A percentile compares a stretch with the other conserved stretches of the same genome.
Conservation (phyloP, 92 coral and sea anemone species). For the Umimayanthus kanabou region DNA sequence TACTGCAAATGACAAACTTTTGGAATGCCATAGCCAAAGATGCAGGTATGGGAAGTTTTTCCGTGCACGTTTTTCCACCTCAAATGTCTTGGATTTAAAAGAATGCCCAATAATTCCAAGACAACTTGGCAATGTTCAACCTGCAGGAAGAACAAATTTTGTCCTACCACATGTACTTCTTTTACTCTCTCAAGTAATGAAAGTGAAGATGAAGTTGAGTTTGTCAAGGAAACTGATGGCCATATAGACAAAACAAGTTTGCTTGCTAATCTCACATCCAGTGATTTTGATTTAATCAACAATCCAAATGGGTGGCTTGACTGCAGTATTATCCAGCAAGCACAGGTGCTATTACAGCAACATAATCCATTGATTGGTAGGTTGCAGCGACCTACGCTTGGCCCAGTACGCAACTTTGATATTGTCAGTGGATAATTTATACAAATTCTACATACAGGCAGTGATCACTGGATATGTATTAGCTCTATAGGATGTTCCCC, state of each 20-base stretch:
- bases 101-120: slow-evolving; percentile 57
- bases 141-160: slow-evolving; percentile 34
- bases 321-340: slow-evolving; percentile 49
- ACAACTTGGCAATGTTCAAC: slow-evolving; percentile 58
- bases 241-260: slow-evolving; percentile 26
- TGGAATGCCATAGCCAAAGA: slow-evolving; percentile 53
- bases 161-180: slow-evolving; percentile 53
- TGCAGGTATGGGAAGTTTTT: slow-evolving; percentile 50
- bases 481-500: slow-evolving; percentile 16
- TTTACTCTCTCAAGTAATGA: slow-evolving; percentile 14
- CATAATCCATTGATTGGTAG: slow-evolving; percentile 61
- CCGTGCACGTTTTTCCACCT: slow-evolving; percentile 54
- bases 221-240: slow-evolving; percentile 20
- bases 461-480: slow-evolving; percentile 3
- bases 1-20: slow-evolving; percentile 34
- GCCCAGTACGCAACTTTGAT: slow-evolving; percentile 53
- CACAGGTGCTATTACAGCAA: slow-evolving; percentile 49
- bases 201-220: slow-evolving; percentile 43
- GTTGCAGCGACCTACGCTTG: slow-evolving; percentile 63
- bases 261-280: slow-evolving; percentile 44
- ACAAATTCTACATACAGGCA: slow-evolving; percentile 32
- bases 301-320: slow-evolving; percentile 64
- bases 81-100: slow-evolving; percentile 36
- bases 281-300: slow-evolving; percentile 43
- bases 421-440: slow-evolving; percentile 40